A percentile compares a stretch with the other conserved stretches of the same genome.
Conservation (phyloP, 2,797 vertebrate genomes). For the Diglossa cyanea region DNA sequence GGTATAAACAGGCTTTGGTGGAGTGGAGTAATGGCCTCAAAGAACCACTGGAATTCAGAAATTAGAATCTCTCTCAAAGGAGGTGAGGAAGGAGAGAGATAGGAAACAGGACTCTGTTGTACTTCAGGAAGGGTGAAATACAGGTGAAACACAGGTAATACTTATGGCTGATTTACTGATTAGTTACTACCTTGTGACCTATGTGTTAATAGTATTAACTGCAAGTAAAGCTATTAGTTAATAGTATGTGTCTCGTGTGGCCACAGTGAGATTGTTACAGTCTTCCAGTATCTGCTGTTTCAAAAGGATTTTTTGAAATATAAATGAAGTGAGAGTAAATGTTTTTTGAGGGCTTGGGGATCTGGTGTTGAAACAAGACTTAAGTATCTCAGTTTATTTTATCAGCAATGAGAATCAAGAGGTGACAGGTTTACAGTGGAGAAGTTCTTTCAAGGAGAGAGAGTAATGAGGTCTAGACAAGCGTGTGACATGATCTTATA, state of each 20-base stretch:
- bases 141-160: neutral
- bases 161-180: neutral
- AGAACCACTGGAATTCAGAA: neutral
- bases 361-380: neutral
- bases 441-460: constrained; percentile 10
- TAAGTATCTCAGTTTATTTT: constrained; percentile 29
- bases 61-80: neutral
- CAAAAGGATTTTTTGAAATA: neutral
- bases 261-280: neutral
- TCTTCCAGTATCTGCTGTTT: neutral
- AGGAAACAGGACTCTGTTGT: neutral
- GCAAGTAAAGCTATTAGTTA: neutral
- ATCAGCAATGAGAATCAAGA: constrained; percentile 39
- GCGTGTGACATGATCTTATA: neutral
- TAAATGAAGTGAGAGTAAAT: neutral
- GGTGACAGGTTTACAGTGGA: constrained; percentile 19
- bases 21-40: neutral
- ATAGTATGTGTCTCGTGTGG: neutral
- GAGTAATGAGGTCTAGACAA: constrained; percentile 38
- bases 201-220: neutral
- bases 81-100: neutral
- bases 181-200: neutral
- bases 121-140: neutral
- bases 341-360: neutral
- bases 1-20: neutral